Conservation (phyloP, 2,113 vertebrate species). For the Ardeotis arabs region DNA sequence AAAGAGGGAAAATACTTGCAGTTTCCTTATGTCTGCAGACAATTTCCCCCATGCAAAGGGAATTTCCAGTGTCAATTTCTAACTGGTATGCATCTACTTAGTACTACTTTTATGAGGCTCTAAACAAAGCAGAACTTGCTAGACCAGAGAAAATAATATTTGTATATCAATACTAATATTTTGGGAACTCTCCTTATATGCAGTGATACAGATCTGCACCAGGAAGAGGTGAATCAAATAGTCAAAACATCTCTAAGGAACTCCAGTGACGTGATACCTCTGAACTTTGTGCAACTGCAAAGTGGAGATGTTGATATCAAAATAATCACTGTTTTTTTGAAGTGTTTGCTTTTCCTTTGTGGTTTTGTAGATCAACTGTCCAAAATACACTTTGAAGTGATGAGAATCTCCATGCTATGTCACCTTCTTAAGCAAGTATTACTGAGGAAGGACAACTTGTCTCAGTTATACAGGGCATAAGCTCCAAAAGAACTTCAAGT, state of each 20-base stretch:
- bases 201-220: slow-evolving; percentile 60
- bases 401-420: background rate
- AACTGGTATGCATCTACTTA: background rate
- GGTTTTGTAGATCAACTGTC: background rate
- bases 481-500: background rate
- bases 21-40: background rate
- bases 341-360: background rate
- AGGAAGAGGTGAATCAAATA: slow-evolving; percentile 58
- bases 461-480: background rate
- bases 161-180: background rate
- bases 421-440: background rate
- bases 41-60: background rate
- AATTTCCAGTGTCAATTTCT: background rate
- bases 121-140: background rate
- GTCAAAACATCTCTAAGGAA: slow-evolving; percentile 43
- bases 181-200: background rate
- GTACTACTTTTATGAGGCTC: background rate
- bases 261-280: slow-evolving; percentile 48
- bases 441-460: background rate
- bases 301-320: slow-evolving; percentile 50
- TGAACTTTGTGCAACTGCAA: slow-evolving; percentile 57
- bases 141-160: background rate
- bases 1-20: background rate
- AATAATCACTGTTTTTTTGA: slow-evolving; percentile 51
- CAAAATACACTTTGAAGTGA: background rate